Conservation (phyloP, 2,888 invertebrate genomes). For the Lasioglossum lativentre region DNA sequence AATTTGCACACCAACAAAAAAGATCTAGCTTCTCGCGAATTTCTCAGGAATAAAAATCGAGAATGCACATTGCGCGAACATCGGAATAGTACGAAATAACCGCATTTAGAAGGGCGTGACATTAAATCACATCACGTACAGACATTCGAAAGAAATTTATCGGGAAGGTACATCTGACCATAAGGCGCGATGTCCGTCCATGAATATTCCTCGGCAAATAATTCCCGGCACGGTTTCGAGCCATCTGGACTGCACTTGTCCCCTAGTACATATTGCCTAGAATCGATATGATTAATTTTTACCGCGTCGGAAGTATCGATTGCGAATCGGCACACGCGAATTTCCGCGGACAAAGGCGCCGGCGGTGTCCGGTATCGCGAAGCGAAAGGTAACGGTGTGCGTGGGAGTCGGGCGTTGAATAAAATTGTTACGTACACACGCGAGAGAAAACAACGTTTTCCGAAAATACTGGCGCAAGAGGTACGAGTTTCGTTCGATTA, state of each 20-base stretch:
- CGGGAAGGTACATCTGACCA: not conserved
- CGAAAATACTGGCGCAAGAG: not conserved
- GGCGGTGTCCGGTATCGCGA: not conserved
- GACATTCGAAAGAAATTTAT: not conserved
- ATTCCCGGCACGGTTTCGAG: constrained; percentile 15
- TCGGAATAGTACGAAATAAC: not conserved
- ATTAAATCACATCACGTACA: not conserved
- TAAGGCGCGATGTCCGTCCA: not conserved
- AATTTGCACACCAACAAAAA: not conserved
- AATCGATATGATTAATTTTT: constrained; percentile 51
- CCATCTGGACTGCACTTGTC: not conserved
- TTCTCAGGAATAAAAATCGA: not conserved
- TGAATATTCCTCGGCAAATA: constrained; percentile 32
- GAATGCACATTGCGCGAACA: no score
- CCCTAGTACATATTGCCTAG: not conserved
- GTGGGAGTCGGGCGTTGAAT: not conserved
- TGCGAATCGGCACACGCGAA: constrained; percentile 6
- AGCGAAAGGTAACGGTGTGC: constrained; percentile 13
- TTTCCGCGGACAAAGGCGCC: constrained; percentile 34
- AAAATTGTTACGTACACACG: constrained; percentile 3
- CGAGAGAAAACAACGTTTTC: not conserved
- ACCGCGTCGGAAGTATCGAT: constrained; percentile 23
- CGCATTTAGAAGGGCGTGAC: not conserved
- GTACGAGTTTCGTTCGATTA: not conserved
- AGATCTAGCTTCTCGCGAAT: not conserved